Percentiles rank a stretch among this genome's conserved stretches.
phyloP scores from a whole-genome alignment of 2,113 vertebrate genomes.

The Paraplagusia blochii region DNA sequence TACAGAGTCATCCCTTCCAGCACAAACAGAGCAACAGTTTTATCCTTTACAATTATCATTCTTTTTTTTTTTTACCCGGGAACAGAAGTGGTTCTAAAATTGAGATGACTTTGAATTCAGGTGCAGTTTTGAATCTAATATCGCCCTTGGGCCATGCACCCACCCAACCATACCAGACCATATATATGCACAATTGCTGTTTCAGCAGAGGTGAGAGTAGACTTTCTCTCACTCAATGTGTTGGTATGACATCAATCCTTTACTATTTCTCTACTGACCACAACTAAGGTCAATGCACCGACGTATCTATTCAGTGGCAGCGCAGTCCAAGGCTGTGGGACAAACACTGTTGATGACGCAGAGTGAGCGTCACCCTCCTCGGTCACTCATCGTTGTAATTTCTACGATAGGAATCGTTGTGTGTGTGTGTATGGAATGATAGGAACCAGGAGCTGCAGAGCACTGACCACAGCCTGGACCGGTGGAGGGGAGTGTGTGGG shows the following conservation, averaged over 20 bases:
- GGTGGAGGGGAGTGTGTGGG: neutral
- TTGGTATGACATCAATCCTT: neutral
- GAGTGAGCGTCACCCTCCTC: conserved; percentile 11
- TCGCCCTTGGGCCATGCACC: neutral
- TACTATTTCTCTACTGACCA: conserved; percentile 24
- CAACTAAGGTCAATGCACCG: conserved; percentile 13
- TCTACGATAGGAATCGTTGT: conserved; percentile 60
- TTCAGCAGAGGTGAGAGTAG: neutral
- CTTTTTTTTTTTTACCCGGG: conserved; percentile 15
- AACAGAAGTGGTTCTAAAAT: conserved; percentile 2
- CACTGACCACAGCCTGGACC: conserved; percentile 29
- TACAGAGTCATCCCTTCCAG: conserved; percentile 12
- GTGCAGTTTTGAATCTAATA: neutral
- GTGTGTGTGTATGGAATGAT: conserved; percentile 58
- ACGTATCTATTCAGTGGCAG: conserved; percentile 23
- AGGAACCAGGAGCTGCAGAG: conserved; percentile 54
- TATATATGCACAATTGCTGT: neutral
- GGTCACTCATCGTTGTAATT: conserved; percentile 38
- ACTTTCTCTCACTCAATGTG: neutral
- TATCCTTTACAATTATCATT: conserved; percentile 20
- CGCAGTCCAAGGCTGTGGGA: conserved; percentile 9
- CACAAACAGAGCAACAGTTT: conserved; percentile 9
- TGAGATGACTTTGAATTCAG: conserved; percentile 16
- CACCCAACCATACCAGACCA: neutral
- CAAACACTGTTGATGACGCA: conserved; percentile 2